Conservation (phyloP, 2,113 vertebrate genomes). For the Anas platyrhynchos region DNA sequence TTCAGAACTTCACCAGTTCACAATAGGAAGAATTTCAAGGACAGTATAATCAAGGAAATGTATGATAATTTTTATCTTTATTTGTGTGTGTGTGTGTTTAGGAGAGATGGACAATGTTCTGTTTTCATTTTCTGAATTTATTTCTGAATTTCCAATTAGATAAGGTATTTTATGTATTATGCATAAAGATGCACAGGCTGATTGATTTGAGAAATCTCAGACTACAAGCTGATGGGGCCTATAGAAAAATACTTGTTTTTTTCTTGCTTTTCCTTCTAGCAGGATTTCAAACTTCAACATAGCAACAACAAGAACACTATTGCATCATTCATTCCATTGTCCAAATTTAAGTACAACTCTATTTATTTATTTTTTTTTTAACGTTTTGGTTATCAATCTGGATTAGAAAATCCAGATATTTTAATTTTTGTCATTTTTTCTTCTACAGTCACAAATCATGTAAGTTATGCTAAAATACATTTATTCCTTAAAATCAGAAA, state of each 20-base stretch:
- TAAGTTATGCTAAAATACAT: not conserved
- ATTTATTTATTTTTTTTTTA: not conserved
- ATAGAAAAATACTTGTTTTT: not conserved
- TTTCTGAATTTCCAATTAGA: not conserved
- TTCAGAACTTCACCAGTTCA: not conserved
- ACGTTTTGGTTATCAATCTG: not conserved
- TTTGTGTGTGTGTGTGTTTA: not conserved
- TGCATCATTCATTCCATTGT: not conserved
- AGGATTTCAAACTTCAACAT: not conserved
- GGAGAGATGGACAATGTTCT: not conserved
- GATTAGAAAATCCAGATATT: not conserved
- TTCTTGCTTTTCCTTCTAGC: not conserved
- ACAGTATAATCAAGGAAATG: not conserved
- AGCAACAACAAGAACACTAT: not conserved
- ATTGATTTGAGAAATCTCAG: not conserved
- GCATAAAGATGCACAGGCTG: not conserved
- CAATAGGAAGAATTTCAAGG: not conserved
- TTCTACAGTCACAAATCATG: not conserved
- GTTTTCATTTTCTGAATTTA: not conserved
- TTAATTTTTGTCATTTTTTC: not conserved
- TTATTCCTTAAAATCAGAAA: not conserved
- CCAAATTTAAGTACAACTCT: not conserved
- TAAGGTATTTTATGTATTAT: not conserved
- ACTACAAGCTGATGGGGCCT: not conserved
- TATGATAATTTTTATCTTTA: not conserved